A percentile compares a stretch with the other conserved stretches of the same genome.
phyloP scores from a whole-genome alignment of 2,888 invertebrate species.

The Phorcus lineatus region DNA sequence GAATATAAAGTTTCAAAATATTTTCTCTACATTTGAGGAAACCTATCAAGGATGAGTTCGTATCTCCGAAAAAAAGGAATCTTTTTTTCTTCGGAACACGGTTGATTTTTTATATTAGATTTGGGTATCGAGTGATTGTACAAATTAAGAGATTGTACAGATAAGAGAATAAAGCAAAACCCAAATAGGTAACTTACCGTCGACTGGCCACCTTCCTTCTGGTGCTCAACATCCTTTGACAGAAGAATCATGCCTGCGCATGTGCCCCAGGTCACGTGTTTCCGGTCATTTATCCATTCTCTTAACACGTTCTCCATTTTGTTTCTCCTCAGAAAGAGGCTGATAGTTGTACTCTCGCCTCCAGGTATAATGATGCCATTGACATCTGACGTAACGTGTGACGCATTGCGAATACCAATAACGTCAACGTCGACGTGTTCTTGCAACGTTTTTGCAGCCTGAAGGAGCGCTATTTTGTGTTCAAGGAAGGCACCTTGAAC shows the following conservation, averaged over 20 bases:
- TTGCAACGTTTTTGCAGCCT: constrained; percentile 41
- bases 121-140: no score
- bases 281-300: constrained; percentile 53
- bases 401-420: constrained; percentile 50
- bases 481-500: constrained; percentile 71
- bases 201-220: constrained; percentile 64
- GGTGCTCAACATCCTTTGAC: constrained; percentile 59
- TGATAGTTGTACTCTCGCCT: constrained; percentile 71
- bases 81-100: no score
- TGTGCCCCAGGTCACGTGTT: constrained; percentile 68
- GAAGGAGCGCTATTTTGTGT: constrained; percentile 59
- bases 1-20: no score
- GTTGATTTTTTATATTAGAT: no score
- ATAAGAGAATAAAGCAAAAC: not conserved
- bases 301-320: constrained; percentile 57
- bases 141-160: no score
- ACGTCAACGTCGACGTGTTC: constrained; percentile 41
- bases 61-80: no score
- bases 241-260: constrained; percentile 72
- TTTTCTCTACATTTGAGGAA: no score
- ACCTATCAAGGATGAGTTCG: no score
- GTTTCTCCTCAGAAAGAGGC: constrained; percentile 62
- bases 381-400: constrained; percentile 48
- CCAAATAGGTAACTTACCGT: constrained; percentile 45
- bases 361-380: constrained; percentile 70